Evolutionary conservation across 2,113 vertebrate species (phyloP), one percentile per base, ranked within the genome.

Genomic region (Thalassoma bifasciatum): DNA sequence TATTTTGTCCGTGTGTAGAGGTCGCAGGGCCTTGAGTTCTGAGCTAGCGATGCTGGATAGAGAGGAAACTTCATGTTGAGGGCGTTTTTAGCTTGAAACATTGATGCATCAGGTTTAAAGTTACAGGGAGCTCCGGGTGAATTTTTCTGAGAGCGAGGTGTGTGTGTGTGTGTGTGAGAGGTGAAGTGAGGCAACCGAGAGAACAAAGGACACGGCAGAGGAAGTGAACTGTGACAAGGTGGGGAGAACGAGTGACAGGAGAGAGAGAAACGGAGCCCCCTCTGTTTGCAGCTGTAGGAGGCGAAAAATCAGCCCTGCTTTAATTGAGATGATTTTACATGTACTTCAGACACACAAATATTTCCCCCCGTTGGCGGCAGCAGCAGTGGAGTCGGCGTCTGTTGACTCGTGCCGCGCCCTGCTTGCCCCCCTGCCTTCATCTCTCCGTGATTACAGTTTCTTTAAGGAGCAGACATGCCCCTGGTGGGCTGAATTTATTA

Each of bases 401-500:
- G 13, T 61, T 10, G 46, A 8, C 19, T 66, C 36, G 44, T 65
- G 61, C 50, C 21, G 46, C 22, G 12, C 62, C 62, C 77, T 8
- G 12, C 8, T 23, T 50, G 51, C 53, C 72, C 62, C 78, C 30
- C 30, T 30, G 47, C 26, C 47, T 54, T 22, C 24, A 7, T 75
- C 75, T 87, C 59, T 49, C 76, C 42, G 82, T 79, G 79, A 91
- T 88, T 80, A 74, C 77, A 87, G 74, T 89, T 89, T 79, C 86
- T 86, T 88, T 77, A 87, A 81, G 80, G 72, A 75, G 63, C 70
- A 72, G 67, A 75, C 79, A 23, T 79, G 71, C 83, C 87, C 84
- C 82, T 66, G 51, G 84, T 81, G 82, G 67, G 77, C 66, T 82
- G 83, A 79, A 91, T 87, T 84, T 87, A 87, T 92, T 84, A 89